These are phyloP conservation scores for Toxotes lorentzi DNA, from an alignment of 2,797 vertebrate genomes.

Conservation along the genomic window DNA sequence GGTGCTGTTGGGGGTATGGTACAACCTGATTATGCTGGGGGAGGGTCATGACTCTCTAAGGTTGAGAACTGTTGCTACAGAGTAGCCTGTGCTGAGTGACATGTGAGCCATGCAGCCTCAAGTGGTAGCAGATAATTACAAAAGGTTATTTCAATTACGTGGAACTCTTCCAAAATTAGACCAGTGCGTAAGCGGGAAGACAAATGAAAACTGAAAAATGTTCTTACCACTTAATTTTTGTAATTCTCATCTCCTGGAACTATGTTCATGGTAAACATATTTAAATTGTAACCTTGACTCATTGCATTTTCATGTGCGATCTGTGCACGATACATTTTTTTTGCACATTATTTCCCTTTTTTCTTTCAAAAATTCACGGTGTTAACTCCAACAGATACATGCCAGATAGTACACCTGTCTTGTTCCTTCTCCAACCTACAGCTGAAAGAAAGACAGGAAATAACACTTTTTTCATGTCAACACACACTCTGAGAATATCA, in stretches of 20 bases:
- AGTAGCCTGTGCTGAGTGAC: too few relatives aligned
- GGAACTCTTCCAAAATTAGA: constrained; percentile 9
- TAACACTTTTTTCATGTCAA: background rate
- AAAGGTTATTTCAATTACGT: constrained; percentile 29
- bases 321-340: constrained; percentile 11
- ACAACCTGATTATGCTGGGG: too few relatives aligned
- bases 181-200: background rate
- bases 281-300: background rate
- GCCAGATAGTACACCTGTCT: background rate
- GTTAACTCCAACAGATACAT: background rate
- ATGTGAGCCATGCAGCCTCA: too few relatives aligned
- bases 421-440: background rate
- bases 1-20: too few relatives aligned
- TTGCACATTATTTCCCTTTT: constrained; percentile 50
- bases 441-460: background rate
- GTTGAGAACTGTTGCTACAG: too few relatives aligned
- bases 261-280: background rate
- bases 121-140: constrained; percentile 2
- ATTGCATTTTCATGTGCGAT: constrained; percentile 6
- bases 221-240: background rate
- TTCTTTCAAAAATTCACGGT: background rate
- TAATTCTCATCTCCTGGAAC: background rate
- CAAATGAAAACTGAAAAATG: constrained; percentile 3
- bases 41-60: too few relatives aligned
- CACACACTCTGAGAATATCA: background rate